These are phyloP conservation scores for Melipona bicolor DNA, from an alignment of 2,888 invertebrate species.

Conservation along the genomic window DNA sequence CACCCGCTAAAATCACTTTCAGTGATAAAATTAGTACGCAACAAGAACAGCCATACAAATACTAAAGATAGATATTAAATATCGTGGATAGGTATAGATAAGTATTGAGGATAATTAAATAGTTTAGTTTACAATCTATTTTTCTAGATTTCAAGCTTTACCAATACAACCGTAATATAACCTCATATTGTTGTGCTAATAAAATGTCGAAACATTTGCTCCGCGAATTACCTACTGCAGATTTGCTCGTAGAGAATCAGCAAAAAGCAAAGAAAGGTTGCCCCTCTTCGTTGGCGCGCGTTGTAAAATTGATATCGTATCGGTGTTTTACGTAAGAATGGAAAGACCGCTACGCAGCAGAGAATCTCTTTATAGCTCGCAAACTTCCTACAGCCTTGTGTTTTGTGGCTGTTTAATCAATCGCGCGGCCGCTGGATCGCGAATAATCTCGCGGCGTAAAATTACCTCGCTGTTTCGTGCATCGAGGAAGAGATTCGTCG, in stretches of 20 bases:
- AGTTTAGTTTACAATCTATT: too few species aligned
- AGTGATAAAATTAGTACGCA: too few species aligned
- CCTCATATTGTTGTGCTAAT: too few species aligned
- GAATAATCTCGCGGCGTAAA: conserved; percentile 12
- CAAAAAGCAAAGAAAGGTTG: conserved; percentile 8
- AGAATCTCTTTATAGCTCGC: not conserved
- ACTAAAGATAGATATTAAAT: too few species aligned
- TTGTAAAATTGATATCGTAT: not conserved
- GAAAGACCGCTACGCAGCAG: not conserved
- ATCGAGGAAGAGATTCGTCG: not conserved
- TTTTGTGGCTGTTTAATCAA: conserved; percentile 29
- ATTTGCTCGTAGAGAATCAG: not conserved
- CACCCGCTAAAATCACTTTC: too few species aligned
- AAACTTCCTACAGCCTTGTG: not conserved
- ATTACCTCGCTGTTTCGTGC: not conserved
- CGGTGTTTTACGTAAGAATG: not conserved
- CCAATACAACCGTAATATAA: too few species aligned
- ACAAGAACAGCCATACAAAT: too few species aligned
- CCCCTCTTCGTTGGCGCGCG: not conserved
- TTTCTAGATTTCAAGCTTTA: too few species aligned
- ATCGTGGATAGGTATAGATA: too few species aligned
- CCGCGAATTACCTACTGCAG: not conserved
- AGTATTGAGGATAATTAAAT: too few species aligned
- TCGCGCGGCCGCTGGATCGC: conserved; percentile 1
- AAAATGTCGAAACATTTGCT: too few species aligned